Evolutionary conservation across 2,113 vertebrate species (phyloP).

Genomic region (Cichladusa arquata): DNA sequence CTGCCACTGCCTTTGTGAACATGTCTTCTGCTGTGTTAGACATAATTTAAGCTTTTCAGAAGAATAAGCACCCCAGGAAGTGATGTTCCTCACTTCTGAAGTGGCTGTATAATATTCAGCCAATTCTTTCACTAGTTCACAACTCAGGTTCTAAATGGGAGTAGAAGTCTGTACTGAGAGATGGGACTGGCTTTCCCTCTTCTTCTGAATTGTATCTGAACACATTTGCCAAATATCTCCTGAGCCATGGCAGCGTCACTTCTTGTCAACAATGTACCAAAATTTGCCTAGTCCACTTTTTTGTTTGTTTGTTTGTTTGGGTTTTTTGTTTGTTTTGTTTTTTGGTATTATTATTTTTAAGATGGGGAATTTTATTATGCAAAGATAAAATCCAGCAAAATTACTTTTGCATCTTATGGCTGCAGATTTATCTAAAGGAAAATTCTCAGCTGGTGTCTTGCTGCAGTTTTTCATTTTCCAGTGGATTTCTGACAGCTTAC

Average conservation of each 20-base stretch:
- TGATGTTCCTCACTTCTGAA: background rate
- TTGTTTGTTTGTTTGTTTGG: background rate
- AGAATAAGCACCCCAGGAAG: background rate
- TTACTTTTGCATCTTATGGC: background rate
- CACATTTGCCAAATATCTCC: background rate
- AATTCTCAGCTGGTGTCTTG: background rate
- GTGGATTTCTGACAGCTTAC: background rate
- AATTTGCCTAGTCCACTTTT: background rate
- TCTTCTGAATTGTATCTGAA: background rate
- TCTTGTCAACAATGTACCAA: accelerated
- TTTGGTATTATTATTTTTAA: background rate
- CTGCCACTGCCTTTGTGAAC: background rate
- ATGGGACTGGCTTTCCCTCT: background rate
- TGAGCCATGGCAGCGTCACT: background rate
- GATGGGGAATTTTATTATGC: background rate
- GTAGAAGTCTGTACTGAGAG: background rate
- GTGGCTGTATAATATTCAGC: background rate
- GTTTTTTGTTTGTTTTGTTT: background rate
- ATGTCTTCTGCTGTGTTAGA: background rate
- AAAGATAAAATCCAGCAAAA: background rate
- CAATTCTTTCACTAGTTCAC: background rate
- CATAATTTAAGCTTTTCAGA: background rate
- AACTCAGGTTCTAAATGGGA: background rate
- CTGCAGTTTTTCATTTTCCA: background rate
- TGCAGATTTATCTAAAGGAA: background rate